phyloP scores from a whole-genome alignment of 2,888 invertebrate genomes.

The Athalia cordata region DNA sequence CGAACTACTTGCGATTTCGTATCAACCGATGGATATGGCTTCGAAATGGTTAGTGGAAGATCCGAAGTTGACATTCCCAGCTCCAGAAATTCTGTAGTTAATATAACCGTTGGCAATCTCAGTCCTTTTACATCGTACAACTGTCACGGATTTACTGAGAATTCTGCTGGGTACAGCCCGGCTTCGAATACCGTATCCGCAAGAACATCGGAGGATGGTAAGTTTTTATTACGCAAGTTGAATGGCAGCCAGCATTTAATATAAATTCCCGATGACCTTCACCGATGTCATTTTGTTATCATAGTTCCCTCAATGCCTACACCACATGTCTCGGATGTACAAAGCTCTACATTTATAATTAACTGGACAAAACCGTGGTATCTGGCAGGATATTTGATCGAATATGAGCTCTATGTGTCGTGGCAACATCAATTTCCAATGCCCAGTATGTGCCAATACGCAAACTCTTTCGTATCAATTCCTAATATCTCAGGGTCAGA shows the following conservation, averaged over 20 bases:
- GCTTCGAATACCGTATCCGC: conserved; percentile 51
- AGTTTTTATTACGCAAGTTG: conserved; percentile 29
- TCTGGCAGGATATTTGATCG: conserved; percentile 60
- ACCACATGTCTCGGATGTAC: conserved; percentile 51
- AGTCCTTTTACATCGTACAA: conserved; percentile 63
- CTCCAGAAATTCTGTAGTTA: conserved; percentile 41
- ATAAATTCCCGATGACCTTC: neutral
- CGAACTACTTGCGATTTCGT: conserved; percentile 56
- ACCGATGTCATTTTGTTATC: conserved; percentile 41
- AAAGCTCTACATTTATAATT: conserved; percentile 56
- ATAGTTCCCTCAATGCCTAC: conserved; percentile 58
- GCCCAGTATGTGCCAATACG: conserved; percentile 58
- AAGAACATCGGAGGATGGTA: conserved; percentile 61
- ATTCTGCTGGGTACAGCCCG: conserved; percentile 57
- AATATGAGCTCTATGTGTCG: conserved; percentile 57
- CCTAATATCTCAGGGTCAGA: conserved; percentile 48
- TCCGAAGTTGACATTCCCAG: conserved; percentile 34
- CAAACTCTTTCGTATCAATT: conserved; percentile 20
- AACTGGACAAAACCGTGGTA: conserved; percentile 60
- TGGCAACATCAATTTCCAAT: conserved; percentile 56
- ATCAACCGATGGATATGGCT: conserved; percentile 57
- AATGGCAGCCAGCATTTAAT: neutral
- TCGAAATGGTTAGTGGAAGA: conserved; percentile 48
- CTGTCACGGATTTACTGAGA: conserved; percentile 57
- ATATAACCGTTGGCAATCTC: conserved; percentile 53